Evolutionary conservation across 2,113 vertebrate species (phyloP).

Genomic region (Melanocharis versteri): DNA sequence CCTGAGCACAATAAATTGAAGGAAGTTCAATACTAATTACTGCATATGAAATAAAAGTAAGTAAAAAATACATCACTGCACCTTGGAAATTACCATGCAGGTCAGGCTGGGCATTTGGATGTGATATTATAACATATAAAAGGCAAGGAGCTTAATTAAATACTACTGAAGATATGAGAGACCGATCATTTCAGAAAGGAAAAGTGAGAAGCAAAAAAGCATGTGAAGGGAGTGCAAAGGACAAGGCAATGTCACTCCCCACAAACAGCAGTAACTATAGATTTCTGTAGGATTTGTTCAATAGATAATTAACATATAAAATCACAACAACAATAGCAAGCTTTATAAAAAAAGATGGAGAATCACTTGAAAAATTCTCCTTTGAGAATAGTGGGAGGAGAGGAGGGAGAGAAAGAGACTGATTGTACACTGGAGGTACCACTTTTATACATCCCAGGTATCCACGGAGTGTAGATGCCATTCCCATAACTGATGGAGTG

Average conservation of each 20-base stretch:
- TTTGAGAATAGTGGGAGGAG: neutral
- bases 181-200: neutral
- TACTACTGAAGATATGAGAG: neutral
- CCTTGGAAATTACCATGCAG: neutral
- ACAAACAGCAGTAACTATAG: accelerated
- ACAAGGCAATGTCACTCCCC: neutral
- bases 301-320: neutral
- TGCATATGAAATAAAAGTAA: constrained; percentile 13
- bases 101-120: neutral
- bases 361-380: neutral
- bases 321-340: neutral
- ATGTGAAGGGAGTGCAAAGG: neutral
- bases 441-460: neutral
- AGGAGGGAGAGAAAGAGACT: neutral
- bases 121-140: neutral
- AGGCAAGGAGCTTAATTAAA: neutral
- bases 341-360: neutral
- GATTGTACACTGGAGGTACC: neutral
- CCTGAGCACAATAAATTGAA: neutral
- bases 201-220: neutral
- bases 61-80: neutral
- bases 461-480: neutral
- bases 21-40: constrained; percentile 4
- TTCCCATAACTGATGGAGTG: neutral
- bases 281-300: neutral